Conservation (phyloP, 2,113 vertebrate species). For the Fregetta grallaria region DNA sequence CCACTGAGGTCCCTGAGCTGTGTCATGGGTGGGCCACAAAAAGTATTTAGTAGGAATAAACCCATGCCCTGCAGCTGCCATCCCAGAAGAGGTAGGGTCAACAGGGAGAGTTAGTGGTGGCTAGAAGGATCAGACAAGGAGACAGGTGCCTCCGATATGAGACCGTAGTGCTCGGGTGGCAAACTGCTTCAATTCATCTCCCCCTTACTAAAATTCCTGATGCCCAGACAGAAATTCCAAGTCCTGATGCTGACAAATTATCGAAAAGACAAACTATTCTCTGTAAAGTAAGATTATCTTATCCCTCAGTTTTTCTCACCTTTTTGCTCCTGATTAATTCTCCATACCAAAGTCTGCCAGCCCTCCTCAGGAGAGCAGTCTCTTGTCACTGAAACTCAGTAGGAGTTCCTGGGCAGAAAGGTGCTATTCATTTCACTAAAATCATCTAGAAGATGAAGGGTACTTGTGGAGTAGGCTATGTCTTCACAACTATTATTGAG, state of each 20-base stretch:
- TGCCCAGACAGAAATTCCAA: not conserved
- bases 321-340: not conserved
- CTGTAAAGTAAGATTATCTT: not conserved
- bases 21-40: not conserved
- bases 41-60: not conserved
- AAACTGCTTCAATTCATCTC: not conserved
- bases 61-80: not conserved
- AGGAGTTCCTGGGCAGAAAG: not conserved
- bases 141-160: accelerated
- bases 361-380: not conserved
- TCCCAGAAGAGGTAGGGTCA: not conserved
- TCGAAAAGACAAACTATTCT: not conserved
- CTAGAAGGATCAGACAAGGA: not conserved
- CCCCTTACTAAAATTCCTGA: not conserved
- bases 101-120: not conserved
- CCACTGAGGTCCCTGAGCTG: not conserved
- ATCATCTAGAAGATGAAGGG: not conserved
- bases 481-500: not conserved
- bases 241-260: not conserved
- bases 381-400: not conserved
- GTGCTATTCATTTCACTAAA: not conserved
- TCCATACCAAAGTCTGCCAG: not conserved
- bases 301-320: not conserved
- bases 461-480: not conserved
- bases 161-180: not conserved